Evolutionary conservation across 30 jellyfish, hydroid and myxozoan genomes (phyloP), one percentile per base, ranked within the genome.

Genomic region (Cassiopea xamachana): DNA sequence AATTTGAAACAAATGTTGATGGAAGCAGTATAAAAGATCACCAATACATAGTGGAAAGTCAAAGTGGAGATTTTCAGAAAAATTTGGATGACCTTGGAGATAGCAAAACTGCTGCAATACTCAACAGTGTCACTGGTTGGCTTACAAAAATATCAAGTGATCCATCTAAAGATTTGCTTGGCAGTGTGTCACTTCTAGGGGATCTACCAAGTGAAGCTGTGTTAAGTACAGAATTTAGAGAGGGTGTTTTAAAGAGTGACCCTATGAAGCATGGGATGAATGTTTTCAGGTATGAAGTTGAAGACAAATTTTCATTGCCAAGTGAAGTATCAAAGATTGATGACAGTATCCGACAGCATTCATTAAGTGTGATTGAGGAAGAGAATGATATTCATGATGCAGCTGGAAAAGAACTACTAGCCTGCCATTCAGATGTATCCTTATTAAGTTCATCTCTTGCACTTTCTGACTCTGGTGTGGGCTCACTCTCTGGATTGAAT

Each of bases 51-150:
- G 43, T 64, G 8, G 15, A 64, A 78, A 18, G 8, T 15, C 49
- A 5, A 51, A 44, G 51, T 16, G 89, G 77, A 72, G 44, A 62
- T 60, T 87, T 60, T 47, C 94, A 77, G 64, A 27, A 79, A 44
- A 87, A 64, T 60, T 50, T 87, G 47, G 94, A 87, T 74, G 89
- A 87, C 46, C 84, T 87, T 9, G 94, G 86, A 58, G 89, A 87
- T 67, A 89, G 84, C 5, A 71, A 77, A 68, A 69, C 84, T 68
- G 94, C 94, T 15, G 49, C 73, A 61, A 39, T 87, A 16, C 62
- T 87, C 39, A 77, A 69, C 49, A 74, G 75, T 62, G 84, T 87
- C 19, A 62, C 85, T 12, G 81, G 88, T 48, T 87, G 94, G 94
- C 75, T 87, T 16, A 60, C 94, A 39, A 76, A 43, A 46, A 18